Percentiles rank a stretch among this genome's conserved stretches.
phyloP scores from a whole-genome alignment of 2,888 invertebrate species.

The Teinopalpus imperialis region DNA sequence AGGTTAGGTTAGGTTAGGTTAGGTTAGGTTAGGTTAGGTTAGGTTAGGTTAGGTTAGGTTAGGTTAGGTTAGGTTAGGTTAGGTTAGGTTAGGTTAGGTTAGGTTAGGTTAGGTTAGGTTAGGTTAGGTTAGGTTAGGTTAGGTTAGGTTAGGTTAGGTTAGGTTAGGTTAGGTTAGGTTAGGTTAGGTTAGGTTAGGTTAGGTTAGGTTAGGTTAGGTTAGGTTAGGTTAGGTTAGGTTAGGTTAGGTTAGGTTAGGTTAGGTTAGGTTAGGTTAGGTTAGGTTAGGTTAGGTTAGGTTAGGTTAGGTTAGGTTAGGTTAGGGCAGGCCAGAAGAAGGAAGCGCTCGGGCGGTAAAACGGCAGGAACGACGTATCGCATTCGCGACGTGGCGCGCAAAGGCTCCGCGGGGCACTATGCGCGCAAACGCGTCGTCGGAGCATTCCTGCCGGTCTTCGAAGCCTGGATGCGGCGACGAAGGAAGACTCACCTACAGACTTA shows the following conservation, averaged over 20 bases:
- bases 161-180: conserved; percentile 15
- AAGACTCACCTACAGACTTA: too few relatives aligned
- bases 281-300: background rate
- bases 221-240: background rate
- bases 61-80: background rate
- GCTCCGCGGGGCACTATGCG: too few relatives aligned
- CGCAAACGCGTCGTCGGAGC: too few relatives aligned
- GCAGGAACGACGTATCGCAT: too few relatives aligned
- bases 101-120: conserved; percentile 12
- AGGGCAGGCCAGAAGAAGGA: too few relatives aligned
- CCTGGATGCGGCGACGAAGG: too few relatives aligned
- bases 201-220: conserved; percentile 14
- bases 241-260: conserved; percentile 7
- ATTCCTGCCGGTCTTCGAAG: too few relatives aligned
- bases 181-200: conserved; percentile 18
- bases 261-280: conserved; percentile 7
- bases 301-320: too few relatives aligned
- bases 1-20: conserved; percentile 1
- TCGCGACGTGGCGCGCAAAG: too few relatives aligned
- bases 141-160: conserved; percentile 11
- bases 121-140: conserved; percentile 15
- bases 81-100: conserved; percentile 3
- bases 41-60: background rate
- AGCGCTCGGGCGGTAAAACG: too few relatives aligned
- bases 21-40: conserved; percentile 1